Conservation (phyloP, 2,113 vertebrate species). For the Sapajus apella region DNA sequence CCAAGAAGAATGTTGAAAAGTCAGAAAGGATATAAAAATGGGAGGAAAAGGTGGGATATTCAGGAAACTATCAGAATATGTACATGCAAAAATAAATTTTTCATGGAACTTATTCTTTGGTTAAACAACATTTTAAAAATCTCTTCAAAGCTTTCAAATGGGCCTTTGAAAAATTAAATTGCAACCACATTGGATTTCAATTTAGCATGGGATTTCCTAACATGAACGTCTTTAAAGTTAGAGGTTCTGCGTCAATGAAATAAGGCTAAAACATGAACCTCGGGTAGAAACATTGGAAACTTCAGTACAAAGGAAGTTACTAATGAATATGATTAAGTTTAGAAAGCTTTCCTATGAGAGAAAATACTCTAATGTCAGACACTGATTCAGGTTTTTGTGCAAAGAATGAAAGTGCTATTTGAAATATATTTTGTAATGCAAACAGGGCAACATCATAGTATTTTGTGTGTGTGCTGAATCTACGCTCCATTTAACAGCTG, state of each 20-base stretch:
- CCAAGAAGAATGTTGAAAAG: not conserved
- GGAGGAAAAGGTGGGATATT: not conserved
- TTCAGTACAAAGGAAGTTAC: not conserved
- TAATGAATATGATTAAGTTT: not conserved
- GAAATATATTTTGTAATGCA: not conserved
- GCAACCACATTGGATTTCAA: not conserved
- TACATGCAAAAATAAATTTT: not conserved
- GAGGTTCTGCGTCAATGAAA: not conserved
- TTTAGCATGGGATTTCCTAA: not conserved
- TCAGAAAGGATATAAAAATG: not conserved
- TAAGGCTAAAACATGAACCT: not conserved
- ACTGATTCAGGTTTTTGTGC: not conserved
- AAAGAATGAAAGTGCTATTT: not conserved
- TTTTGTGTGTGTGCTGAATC: not conserved
- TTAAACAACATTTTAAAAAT: not conserved
- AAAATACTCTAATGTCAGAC: not conserved
- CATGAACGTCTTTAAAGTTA: not conserved
- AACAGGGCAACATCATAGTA: not conserved
- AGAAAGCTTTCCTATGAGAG: not conserved
- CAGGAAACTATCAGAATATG: not conserved
- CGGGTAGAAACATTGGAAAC: not conserved
- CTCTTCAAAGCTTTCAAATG: not conserved
- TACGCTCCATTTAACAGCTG: not conserved
- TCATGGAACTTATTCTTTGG: not conserved
- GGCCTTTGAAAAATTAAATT: slow-evolving; percentile 23